These are phyloP conservation scores for Clupea harengus DNA, from an alignment of 2,113 vertebrate species.

Conservation along the genomic window DNA sequence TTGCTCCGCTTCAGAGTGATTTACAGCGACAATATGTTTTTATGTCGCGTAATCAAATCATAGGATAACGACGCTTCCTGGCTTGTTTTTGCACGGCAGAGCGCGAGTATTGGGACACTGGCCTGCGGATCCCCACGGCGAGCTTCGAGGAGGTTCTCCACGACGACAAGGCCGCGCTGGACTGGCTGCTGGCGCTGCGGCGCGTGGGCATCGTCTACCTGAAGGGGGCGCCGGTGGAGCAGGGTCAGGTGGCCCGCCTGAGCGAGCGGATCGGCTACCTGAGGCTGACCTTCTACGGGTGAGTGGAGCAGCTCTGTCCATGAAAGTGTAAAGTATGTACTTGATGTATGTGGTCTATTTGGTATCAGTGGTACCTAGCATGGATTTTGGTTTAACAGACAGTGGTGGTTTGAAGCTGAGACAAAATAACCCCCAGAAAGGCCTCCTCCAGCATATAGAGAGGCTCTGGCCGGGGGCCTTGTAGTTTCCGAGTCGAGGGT, in stretches of 20 bases:
- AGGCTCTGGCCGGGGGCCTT: not conserved
- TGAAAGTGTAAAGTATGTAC: not conserved
- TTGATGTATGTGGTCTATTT: not conserved
- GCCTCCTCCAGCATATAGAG: not conserved
- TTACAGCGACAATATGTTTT: not conserved
- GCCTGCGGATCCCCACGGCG: conserved; percentile 77
- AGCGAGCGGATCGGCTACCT: conserved; percentile 87
- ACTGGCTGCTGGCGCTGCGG: conserved; percentile 82
- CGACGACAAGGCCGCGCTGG: conserved; percentile 76
- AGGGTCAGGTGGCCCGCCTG: conserved; percentile 81
- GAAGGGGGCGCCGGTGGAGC: conserved; percentile 76
- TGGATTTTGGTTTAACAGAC: not conserved
- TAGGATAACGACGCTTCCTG: not conserved
- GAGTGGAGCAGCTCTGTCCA: conserved; percentile 48
- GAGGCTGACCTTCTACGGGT: conserved; percentile 93
- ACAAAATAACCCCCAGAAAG: not conserved
- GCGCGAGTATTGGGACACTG: conserved; percentile 78
- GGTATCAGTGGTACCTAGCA: not conserved
- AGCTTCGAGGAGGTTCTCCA: conserved; percentile 80
- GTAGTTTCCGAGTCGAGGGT: conserved; percentile 7
- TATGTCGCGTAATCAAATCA: not conserved
- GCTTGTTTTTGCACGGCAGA: conserved; percentile 67
- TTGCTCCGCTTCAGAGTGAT: not conserved
- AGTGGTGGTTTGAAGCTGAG: not conserved
- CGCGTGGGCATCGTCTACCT: conserved; percentile 83